Conservation (phyloP, 1,140 invertebrate genomes). For the Xylocopa sonorina region DNA sequence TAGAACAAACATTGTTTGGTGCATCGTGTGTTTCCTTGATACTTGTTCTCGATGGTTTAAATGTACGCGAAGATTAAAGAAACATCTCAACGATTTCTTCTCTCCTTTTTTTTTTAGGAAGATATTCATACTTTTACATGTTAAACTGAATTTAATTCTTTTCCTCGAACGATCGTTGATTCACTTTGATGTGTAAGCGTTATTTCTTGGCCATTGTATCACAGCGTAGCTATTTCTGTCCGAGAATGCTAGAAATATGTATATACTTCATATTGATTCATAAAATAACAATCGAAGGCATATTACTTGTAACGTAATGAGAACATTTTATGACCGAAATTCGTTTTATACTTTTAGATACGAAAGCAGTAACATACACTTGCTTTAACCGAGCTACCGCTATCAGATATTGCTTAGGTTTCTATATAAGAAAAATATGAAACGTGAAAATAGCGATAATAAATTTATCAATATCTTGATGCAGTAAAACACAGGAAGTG, state of each 20-base stretch:
- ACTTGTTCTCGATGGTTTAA: too few relatives aligned
- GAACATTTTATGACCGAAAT: neutral
- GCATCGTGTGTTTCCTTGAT: too few relatives aligned
- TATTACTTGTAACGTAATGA: neutral
- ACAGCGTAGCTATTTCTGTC: slow-evolving; percentile 20
- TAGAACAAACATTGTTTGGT: too few relatives aligned
- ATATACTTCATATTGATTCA: neutral
- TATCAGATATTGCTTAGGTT: too few relatives aligned
- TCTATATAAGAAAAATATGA: too few relatives aligned
- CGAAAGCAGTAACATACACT: neutral
- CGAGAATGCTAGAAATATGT: slow-evolving; percentile 1
- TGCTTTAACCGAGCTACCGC: too few relatives aligned
- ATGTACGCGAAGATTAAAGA: too few relatives aligned
- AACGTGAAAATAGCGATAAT: too few relatives aligned
- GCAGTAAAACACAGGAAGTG: too few relatives aligned
- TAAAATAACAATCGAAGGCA: neutral
- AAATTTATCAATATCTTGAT: too few relatives aligned
- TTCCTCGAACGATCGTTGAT: slow-evolving; percentile 8
- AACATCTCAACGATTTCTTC: neutral
- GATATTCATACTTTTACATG: neutral
- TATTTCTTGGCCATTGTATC: slow-evolving; percentile 11
- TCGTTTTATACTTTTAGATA: neutral
- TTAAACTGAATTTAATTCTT: neutral
- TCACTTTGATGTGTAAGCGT: slow-evolving; percentile 2
- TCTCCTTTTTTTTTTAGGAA: neutral